A percentile compares a stretch with the other conserved stretches of the same genome.
These are phyloP conservation scores for Orientallactaga sibirica DNA, from an alignment of 2,797 vertebrate genomes.

Conservation along the genomic window DNA sequence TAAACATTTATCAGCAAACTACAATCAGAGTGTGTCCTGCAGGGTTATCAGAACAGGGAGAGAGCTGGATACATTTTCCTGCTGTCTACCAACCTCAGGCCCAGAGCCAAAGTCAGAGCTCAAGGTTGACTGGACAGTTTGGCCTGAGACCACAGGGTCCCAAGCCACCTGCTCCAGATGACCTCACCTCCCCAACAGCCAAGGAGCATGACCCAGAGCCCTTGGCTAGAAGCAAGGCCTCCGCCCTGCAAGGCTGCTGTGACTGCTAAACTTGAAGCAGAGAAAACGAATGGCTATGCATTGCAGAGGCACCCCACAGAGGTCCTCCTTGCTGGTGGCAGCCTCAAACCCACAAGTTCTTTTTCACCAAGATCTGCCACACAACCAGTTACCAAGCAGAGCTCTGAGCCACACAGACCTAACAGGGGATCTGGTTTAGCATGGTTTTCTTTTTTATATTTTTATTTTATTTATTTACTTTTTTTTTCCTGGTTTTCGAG, in stretches of 20 bases:
- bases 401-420: fast-evolving
- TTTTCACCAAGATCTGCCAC: not conserved
- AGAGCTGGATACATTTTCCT: constrained; percentile 41
- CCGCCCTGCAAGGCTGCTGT: not conserved
- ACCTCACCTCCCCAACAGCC: constrained; percentile 63
- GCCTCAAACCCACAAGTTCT: not conserved
- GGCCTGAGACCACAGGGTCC: constrained; percentile 43
- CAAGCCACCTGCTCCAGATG: constrained; percentile 66
- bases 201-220: constrained; percentile 54
- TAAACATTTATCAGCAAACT: constrained; percentile 58
- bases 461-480: no score
- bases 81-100: constrained; percentile 24
- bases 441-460: not conserved
- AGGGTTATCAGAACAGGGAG: constrained; percentile 22
- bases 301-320: fast-evolving
- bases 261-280: not conserved
- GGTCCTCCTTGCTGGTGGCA: not conserved
- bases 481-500: no score
- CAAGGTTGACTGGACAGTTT: constrained; percentile 1
- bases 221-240: constrained; percentile 61
- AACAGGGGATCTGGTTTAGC: not conserved
- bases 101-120: constrained; percentile 25
- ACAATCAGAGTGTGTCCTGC: constrained; percentile 21
- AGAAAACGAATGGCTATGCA: not conserved
- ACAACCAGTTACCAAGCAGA: not conserved